Conservation (phyloP, 2,113 vertebrate genomes). For the Spilogale gracilis region DNA sequence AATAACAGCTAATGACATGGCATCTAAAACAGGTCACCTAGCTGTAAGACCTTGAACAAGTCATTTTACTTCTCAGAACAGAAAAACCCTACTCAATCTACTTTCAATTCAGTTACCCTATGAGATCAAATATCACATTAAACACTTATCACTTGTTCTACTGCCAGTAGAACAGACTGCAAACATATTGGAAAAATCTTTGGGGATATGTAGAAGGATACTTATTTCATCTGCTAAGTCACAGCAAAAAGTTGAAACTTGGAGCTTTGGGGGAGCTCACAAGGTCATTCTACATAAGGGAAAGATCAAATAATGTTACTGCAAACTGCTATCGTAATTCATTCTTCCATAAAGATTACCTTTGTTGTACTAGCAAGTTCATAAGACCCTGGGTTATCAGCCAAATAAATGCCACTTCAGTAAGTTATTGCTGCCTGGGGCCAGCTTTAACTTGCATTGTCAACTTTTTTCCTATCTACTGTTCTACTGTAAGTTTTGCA, state of each 20-base stretch:
- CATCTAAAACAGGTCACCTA: not conserved
- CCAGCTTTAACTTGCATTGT: constrained; percentile 82
- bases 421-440: constrained; percentile 81
- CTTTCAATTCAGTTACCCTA: not conserved
- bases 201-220: not conserved
- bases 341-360: constrained; percentile 79
- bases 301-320: constrained; percentile 73
- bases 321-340: constrained; percentile 71
- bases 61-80: constrained; percentile 40
- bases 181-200: constrained; percentile 21
- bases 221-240: constrained; percentile 55
- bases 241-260: constrained; percentile 62
- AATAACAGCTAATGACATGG: not conserved
- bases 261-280: not conserved
- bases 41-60: not conserved
- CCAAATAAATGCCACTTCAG: constrained; percentile 84
- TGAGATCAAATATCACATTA: not conserved
- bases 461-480: constrained; percentile 75
- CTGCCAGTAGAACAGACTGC: not conserved
- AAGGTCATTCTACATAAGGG: not conserved
- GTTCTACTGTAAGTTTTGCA: constrained; percentile 87
- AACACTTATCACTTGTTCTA: not conserved
- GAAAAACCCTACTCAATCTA: not conserved
- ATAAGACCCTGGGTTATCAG: constrained; percentile 79
- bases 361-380: constrained; percentile 80